Evolutionary conservation across 2,797 vertebrate species (phyloP).

Genomic region (Nasua narica): DNA sequence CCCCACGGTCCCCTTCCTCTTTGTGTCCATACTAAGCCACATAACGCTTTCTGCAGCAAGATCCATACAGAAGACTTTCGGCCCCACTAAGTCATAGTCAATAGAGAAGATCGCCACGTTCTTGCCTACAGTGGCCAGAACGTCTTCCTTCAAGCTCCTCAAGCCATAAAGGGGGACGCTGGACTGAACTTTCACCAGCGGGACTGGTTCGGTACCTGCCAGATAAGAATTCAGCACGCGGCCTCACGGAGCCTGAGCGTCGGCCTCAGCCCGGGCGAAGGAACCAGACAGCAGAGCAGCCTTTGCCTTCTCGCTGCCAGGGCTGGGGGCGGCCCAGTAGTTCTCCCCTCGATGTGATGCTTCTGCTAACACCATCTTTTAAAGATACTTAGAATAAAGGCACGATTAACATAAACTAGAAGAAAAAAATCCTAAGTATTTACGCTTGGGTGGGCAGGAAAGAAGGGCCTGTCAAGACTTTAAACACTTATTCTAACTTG

Average conservation of each 20-base stretch:
- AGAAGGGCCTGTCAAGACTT: background rate
- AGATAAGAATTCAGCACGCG: background rate
- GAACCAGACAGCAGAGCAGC: background rate
- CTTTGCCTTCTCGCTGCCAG: background rate
- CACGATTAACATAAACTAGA: background rate
- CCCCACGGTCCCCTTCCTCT: constrained; percentile 87
- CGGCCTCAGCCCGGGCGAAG: background rate
- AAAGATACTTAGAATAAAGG: background rate
- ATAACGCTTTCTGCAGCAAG: constrained; percentile 90
- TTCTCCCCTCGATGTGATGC: background rate
- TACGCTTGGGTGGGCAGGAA: background rate
- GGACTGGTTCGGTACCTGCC: constrained; percentile 86
- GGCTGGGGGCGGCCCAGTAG: background rate
- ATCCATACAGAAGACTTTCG: constrained; percentile 92
- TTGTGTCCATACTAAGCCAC: constrained; percentile 85
- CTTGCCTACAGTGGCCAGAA: constrained; percentile 83
- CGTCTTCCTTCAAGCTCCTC: constrained; percentile 82
- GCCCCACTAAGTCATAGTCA: constrained; percentile 89
- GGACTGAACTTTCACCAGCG: constrained; percentile 90
- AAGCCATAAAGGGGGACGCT: constrained; percentile 88
- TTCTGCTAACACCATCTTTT: background rate
- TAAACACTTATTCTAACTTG: background rate
- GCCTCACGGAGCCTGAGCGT: background rate
- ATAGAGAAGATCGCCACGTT: constrained; percentile 88
- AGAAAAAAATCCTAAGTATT: background rate